phyloP scores from a whole-genome alignment of 2,888 invertebrate species.

The Coelopa pilipes region DNA sequence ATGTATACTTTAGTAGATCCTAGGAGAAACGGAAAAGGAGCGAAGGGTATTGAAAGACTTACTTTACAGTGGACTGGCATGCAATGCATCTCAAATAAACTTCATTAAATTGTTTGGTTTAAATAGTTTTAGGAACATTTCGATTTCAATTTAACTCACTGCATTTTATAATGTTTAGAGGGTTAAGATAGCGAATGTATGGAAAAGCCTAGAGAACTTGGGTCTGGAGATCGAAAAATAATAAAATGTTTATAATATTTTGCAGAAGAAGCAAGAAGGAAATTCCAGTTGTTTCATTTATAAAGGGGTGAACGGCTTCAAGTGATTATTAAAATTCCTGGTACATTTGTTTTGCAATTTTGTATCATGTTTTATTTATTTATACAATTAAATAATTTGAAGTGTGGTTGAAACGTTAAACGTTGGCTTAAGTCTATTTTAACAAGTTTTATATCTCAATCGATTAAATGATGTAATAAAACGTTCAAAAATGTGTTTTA shows the following conservation, averaged over 20 bases:
- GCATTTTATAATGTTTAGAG: too few species aligned
- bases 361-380: not conserved
- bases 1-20: too few species aligned
- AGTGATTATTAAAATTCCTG: not conserved
- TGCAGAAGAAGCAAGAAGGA: conserved; percentile 24
- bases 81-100: too few species aligned
- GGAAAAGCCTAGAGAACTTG: not conserved
- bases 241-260: conserved; percentile 16
- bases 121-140: too few species aligned
- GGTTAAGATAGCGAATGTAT: not conserved
- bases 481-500: not conserved
- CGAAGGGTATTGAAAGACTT: too few species aligned
- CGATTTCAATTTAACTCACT: too few species aligned
- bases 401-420: not conserved
- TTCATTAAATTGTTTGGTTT: too few species aligned
- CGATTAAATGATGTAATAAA: conserved; percentile 1
- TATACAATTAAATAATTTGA: not conserved
- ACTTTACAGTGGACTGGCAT: too few species aligned
- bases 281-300: conserved; percentile 4
- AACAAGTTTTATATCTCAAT: conserved; percentile 23
- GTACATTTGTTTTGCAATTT: not conserved
- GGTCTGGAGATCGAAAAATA: conserved; percentile 7
- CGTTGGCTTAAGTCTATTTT: not conserved
- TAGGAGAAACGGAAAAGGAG: too few species aligned
- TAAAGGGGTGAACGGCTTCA: not conserved